phyloP scores from a whole-genome alignment of 1,140 invertebrate species.

The Drosophila saltans region DNA sequence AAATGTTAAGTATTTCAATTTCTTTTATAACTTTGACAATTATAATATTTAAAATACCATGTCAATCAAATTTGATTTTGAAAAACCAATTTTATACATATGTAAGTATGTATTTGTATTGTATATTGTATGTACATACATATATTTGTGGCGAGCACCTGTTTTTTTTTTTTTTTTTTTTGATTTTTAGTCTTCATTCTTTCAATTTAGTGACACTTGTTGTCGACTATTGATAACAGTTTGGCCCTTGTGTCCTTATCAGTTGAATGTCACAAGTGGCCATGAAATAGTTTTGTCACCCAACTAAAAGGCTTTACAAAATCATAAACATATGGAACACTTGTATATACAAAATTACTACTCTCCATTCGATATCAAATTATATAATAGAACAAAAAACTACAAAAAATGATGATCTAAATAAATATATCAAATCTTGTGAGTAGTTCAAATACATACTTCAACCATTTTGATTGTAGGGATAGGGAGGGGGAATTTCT shows the following conservation, averaged over 20 bases:
- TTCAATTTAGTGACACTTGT: slow-evolving; percentile 6
- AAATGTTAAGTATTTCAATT: background rate
- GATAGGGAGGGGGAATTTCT: background rate
- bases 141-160: background rate
- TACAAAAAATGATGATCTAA: slow-evolving; percentile 23
- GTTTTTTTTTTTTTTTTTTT: background rate
- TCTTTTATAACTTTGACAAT: background rate
- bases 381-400: slow-evolving; percentile 36
- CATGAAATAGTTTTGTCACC: slow-evolving; percentile 30
- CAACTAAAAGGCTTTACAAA: background rate
- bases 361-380: slow-evolving; percentile 39
- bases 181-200: background rate
- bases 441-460: slow-evolving; percentile 33
- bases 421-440: background rate
- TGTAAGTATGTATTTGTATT: too few species aligned
- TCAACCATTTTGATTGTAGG: slow-evolving; percentile 49
- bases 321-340: slow-evolving; percentile 6
- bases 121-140: background rate
- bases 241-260: slow-evolving; percentile 23
- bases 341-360: too few species aligned
- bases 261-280: slow-evolving; percentile 16
- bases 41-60: too few species aligned
- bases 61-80: too few species aligned
- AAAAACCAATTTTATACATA: too few species aligned
- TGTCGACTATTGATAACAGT: slow-evolving; percentile 13